These are phyloP conservation scores for Nestor notabilis DNA, from an alignment of 2,113 vertebrate species.

Conservation along the genomic window DNA sequence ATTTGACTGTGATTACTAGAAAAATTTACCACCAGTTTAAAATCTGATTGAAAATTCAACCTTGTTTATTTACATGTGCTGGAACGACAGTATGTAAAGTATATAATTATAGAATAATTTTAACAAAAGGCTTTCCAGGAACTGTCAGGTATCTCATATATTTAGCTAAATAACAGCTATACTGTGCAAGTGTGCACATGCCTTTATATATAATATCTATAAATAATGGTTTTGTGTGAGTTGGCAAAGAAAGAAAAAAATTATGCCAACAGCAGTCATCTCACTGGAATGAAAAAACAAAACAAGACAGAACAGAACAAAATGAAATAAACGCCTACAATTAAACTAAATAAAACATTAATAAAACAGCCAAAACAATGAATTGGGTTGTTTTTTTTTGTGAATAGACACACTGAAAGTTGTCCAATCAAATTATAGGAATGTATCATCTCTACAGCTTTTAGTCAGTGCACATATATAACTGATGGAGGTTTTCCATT, in stretches of 20 bases:
- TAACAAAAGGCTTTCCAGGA: not conserved
- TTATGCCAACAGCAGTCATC: not conserved
- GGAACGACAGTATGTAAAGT: not conserved
- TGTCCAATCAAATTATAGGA: not conserved
- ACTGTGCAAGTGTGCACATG: not conserved
- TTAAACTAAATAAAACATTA: not conserved
- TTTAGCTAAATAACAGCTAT: not conserved
- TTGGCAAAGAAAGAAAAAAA: not conserved
- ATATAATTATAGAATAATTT: not conserved
- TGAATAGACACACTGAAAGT: not conserved
- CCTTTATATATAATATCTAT: not conserved
- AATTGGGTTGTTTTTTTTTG: not conserved
- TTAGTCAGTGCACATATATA: not conserved
- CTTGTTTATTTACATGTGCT: not conserved
- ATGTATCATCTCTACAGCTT: not conserved
- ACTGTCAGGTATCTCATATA: not conserved
- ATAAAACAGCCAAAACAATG: not conserved
- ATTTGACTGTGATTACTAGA: not conserved
- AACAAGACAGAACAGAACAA: not conserved
- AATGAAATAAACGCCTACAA: not conserved
- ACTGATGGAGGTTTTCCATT: rapidly evolving
- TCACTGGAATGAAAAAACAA: not conserved
- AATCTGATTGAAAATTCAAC: not conserved
- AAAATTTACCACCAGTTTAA: not conserved
- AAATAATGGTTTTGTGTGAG: not conserved